phyloP scores from a whole-genome alignment of 1,140 invertebrate genomes.

The Formica selysi region DNA sequence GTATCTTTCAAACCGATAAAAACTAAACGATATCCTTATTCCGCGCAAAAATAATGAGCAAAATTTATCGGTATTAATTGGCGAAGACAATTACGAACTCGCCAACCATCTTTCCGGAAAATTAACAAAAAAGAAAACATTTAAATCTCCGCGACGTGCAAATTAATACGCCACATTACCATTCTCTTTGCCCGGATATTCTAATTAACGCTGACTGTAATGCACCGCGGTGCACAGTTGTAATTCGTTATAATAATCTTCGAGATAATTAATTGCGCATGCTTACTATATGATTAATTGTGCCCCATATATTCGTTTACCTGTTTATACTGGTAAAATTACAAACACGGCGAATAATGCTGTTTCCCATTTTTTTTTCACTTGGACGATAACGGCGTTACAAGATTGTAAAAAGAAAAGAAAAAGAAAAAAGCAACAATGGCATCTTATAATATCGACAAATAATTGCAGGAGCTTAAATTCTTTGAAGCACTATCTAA shows the following conservation, averaged over 20 bases:
- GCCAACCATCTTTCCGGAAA: not conserved
- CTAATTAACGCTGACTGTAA: conserved; percentile 59
- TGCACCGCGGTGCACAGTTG: conserved; percentile 33
- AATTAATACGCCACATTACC: conserved; percentile 51
- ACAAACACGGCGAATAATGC: conserved; percentile 30
- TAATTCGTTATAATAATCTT: conserved; percentile 61
- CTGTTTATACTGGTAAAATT: conserved; percentile 21
- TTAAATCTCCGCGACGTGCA: conserved; percentile 21
- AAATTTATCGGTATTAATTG: not conserved
- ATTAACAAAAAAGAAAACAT: conserved; percentile 37
- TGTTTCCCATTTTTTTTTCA: conserved; percentile 10
- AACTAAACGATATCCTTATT: not conserved
- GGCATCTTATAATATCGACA: not conserved
- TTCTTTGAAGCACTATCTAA: not conserved
- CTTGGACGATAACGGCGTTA: not conserved
- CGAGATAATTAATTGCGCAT: conserved; percentile 47
- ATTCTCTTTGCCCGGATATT: conserved; percentile 52
- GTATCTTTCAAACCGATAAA: not conserved
- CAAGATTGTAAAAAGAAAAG: not conserved
- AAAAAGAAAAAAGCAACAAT: not conserved
- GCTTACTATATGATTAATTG: conserved; percentile 58
- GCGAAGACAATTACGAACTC: conserved; percentile 23
- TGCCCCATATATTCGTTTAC: conserved; percentile 5
- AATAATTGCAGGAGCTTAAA: not conserved
- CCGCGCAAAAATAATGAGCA: not conserved